These are phyloP conservation scores for Heliconius ismenius DNA, from an alignment of 2,888 invertebrate genomes.

Conservation along the genomic window DNA sequence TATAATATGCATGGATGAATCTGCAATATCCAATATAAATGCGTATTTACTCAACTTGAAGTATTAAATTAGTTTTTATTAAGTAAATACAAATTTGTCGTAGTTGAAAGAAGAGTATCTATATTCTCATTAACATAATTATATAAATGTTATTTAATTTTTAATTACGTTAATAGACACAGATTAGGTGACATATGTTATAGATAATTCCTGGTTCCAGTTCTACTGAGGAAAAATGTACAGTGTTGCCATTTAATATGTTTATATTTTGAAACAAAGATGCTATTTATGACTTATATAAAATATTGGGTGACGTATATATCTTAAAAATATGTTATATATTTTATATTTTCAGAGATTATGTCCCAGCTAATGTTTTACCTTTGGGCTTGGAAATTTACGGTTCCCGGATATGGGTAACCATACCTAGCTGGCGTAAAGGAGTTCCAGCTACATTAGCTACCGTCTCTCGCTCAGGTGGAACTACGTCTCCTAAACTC, in stretches of 20 bases:
- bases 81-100: too few species aligned
- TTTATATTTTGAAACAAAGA: too few species aligned
- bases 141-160: too few species aligned
- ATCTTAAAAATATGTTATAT: background rate
- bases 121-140: too few species aligned
- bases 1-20: background rate
- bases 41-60: background rate
- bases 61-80: too few species aligned
- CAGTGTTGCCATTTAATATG: background rate
- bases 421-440: conserved; percentile 88
- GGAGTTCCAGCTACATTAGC: conserved; percentile 89
- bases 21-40: background rate
- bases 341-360: conserved; percentile 69
- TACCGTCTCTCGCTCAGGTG: conserved; percentile 83
- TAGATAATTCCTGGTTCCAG: background rate
- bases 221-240: background rate
- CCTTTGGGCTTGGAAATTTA: conserved; percentile 88
- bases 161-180: background rate
- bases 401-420: conserved; percentile 86
- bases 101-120: too few species aligned
- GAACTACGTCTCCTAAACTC: conserved; percentile 81
- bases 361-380: conserved; percentile 86
- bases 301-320: too few species aligned
- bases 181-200: background rate
- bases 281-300: too few species aligned